Evolutionary conservation across 1,140 invertebrate species (phyloP), one percentile per base, ranked within the genome.

Genomic region (Aporrectodea caliginosa): DNA sequence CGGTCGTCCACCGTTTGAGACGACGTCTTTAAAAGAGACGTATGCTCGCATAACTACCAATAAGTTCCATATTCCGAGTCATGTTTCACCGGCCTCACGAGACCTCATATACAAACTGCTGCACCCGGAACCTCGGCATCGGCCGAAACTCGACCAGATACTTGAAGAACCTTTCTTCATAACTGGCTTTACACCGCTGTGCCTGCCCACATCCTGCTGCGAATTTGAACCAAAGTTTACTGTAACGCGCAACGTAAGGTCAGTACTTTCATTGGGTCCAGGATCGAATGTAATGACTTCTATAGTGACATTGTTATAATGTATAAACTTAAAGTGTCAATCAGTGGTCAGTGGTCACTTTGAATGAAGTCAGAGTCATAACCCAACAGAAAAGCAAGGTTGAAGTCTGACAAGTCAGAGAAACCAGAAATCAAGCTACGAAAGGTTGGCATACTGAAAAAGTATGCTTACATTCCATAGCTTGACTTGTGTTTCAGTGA

Each of bases 1-100:
- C 33, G 88, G 88, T 22, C 82, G 85, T 33, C 87, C 87, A 43
- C 88, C 88, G 32, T 89, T 89, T 81, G 87, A 88, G 82, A 88
- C 87, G 0, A 81, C 86, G 33, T 86, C 86, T 2, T 81, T 88
- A 22, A 87, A 88, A 70, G 88, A 89, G 77, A 89, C 88, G 0
- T 89, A 89, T 79, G 81, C 85, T 22, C 80, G 87, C 31, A 89
- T 89, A 75, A 85, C 86, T 6, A 83, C 84, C 73, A 87, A 87
- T 78, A 84, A 83, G 71, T 88, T 85, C 81, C 77, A 78, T 27
- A 75, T 88, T 68, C 87, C 87, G 6, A 74, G 83, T 35, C 83
- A 83, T 78, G 78, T 87, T 33, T 87, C 87, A 35, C 70, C 78
- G 12, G 30, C 82, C 16, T 85, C 85, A 22, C n/a, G 35, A 81